Evolutionary conservation across 2,113 vertebrate species (phyloP).

Genomic region (Alectura lathami): DNA sequence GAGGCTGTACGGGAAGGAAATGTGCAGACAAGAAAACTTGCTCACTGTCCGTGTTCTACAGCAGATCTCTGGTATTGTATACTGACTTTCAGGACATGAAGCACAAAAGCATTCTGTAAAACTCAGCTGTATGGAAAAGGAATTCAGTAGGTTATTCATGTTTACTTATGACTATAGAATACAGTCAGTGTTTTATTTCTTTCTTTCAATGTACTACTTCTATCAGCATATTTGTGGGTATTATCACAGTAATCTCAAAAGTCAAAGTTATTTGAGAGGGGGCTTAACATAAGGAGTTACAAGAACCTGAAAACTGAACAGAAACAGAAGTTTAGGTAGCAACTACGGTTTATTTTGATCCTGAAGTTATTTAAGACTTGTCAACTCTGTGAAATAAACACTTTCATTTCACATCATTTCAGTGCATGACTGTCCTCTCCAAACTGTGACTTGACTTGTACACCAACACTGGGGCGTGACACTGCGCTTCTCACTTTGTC

Average conservation of each 20-base stretch:
- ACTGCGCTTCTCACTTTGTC: not conserved
- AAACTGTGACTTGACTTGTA: not conserved
- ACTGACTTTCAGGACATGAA: not conserved
- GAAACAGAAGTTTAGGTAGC: conserved; percentile 5
- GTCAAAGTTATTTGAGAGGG: not conserved
- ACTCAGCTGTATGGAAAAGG: not conserved
- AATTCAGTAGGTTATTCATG: not conserved
- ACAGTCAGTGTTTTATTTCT: not conserved
- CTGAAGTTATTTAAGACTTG: conserved; percentile 1
- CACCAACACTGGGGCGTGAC: not conserved
- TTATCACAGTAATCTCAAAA: not conserved
- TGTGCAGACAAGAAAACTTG: not conserved
- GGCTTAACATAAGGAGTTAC: not conserved
- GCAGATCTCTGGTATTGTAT: not conserved
- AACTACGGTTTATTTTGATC: conserved; percentile 8
- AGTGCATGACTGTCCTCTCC: not conserved
- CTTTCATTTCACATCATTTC: not conserved
- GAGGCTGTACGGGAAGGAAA: not conserved
- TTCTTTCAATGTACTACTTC: not conserved
- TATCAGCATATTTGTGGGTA: not conserved
- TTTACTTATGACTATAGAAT: not conserved
- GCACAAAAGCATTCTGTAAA: not conserved
- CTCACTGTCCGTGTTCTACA: not conserved
- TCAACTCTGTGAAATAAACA: conserved; percentile 28
- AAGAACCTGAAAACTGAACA: not conserved